Percentiles rank a stretch among this genome's conserved stretches.
Evolutionary conservation across 2,797 vertebrate genomes (phyloP).

Genomic region (Clarias fuscus): DNA sequence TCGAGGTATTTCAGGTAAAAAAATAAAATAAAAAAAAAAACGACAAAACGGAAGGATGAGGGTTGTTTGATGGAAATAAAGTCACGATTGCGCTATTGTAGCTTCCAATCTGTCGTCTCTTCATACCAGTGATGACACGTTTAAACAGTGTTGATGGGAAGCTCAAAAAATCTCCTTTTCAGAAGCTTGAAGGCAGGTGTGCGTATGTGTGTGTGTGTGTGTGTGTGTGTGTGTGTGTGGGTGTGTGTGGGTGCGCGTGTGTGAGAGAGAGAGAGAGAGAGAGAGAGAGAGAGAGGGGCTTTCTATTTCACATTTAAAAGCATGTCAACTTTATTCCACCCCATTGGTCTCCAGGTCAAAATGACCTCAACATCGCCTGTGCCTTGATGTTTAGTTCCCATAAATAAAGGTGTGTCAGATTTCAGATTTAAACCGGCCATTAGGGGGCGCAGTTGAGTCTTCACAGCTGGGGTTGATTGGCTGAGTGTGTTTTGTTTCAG

Average conservation of each 20-base stretch:
- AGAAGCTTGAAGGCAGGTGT: neutral
- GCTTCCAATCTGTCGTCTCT: neutral
- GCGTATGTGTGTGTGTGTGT: constrained; percentile 14
- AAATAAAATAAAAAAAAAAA: neutral
- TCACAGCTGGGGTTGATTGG: constrained; percentile 47
- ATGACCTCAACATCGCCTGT: no score
- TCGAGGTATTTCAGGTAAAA: neutral
- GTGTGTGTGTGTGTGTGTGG: neutral
- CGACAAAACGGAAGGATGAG: neutral
- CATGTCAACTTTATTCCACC: neutral
- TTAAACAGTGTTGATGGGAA: neutral
- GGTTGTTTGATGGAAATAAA: neutral
- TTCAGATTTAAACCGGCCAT: constrained; percentile 52
- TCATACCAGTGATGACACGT: neutral
- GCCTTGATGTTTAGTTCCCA: neutral
- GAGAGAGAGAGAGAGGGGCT: neutral
- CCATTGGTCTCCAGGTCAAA: neutral
- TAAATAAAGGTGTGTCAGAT: constrained; percentile 17
- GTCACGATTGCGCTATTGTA: neutral
- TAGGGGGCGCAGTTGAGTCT: constrained; percentile 61
- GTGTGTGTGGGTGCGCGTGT: constrained; percentile 10
- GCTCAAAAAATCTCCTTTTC: neutral
- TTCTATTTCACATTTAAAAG: neutral
- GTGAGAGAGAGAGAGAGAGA: neutral
- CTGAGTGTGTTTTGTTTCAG: constrained; percentile 27